Evolutionary conservation across 2,888 invertebrate species (phyloP).

Genomic region (Drosophila setosimentum): DNA sequence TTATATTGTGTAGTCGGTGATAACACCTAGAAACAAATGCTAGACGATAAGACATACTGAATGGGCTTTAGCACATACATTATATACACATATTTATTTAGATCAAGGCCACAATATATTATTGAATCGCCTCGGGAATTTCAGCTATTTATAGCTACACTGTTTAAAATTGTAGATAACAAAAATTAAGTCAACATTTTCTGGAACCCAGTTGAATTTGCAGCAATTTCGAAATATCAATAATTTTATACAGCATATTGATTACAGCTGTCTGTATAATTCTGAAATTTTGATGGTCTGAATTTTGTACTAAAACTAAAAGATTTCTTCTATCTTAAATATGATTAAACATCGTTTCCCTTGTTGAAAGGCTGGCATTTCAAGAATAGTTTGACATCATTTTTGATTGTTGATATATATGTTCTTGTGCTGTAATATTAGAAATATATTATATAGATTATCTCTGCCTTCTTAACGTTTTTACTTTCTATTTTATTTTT

Average conservation of each 20-base stretch:
- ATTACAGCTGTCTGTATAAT: too few species aligned
- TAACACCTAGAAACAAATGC: slow-evolving; percentile 36
- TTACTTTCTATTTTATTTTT: neutral
- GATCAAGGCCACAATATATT: slow-evolving; percentile 39
- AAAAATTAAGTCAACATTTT: neutral
- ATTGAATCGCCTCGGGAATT: neutral
- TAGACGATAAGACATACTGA: slow-evolving; percentile 38
- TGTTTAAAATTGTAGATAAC: neutral
- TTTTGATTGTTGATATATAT: neutral
- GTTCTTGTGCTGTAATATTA: neutral
- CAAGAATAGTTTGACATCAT: neutral
- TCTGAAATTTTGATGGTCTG: too few species aligned
- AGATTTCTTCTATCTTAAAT: too few species aligned
- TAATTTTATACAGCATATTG: neutral
- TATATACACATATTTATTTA: slow-evolving; percentile 28
- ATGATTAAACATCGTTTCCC: neutral
- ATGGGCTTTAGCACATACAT: slow-evolving; percentile 8
- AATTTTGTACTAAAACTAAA: too few species aligned
- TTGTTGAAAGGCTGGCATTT: neutral
- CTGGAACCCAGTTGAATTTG: neutral
- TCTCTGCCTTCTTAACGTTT: neutral
- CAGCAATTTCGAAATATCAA: neutral
- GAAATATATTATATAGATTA: neutral
- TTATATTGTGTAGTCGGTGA: slow-evolving; percentile 34
- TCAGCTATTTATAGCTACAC: neutral